These are phyloP conservation scores for Bradypodion ventrale DNA, from an alignment of 2,797 vertebrate genomes.

Conservation along the genomic window DNA sequence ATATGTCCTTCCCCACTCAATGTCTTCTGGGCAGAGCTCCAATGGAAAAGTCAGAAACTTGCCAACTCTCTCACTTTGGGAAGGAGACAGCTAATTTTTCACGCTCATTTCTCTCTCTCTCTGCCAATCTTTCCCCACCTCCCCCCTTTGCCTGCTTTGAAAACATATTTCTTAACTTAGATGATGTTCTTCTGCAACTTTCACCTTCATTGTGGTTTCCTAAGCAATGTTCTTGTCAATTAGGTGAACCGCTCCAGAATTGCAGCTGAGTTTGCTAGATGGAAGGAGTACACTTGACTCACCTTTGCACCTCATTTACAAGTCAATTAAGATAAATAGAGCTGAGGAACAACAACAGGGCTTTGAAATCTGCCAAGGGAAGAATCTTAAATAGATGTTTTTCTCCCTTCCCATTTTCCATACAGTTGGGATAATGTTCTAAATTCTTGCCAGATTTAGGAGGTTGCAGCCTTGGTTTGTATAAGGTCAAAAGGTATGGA, in stretches of 20 bases:
- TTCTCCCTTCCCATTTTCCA: neutral
- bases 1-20: neutral
- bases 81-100: conserved; percentile 1
- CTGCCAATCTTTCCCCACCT: too few species aligned
- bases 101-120: neutral
- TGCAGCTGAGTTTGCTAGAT: conserved; percentile 8
- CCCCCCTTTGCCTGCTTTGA: neutral
- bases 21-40: neutral
- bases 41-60: neutral
- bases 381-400: neutral
- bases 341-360: neutral
- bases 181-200: neutral
- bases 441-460: neutral
- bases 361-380: neutral
- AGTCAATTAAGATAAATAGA: conserved; percentile 15
- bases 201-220: conserved; percentile 6
- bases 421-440: neutral
- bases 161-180: conserved; percentile 1
- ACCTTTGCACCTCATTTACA: conserved; percentile 5
- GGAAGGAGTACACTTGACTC: neutral
- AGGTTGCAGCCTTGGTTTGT: neutral
- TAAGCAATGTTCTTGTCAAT: conserved; percentile 2
- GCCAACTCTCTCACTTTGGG: neutral
- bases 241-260: neutral
- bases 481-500: neutral